A percentile compares a stretch with the other conserved stretches of the same genome.
phyloP scores from a whole-genome alignment of 2,888 invertebrate species.

The Orthosia gracilis region DNA sequence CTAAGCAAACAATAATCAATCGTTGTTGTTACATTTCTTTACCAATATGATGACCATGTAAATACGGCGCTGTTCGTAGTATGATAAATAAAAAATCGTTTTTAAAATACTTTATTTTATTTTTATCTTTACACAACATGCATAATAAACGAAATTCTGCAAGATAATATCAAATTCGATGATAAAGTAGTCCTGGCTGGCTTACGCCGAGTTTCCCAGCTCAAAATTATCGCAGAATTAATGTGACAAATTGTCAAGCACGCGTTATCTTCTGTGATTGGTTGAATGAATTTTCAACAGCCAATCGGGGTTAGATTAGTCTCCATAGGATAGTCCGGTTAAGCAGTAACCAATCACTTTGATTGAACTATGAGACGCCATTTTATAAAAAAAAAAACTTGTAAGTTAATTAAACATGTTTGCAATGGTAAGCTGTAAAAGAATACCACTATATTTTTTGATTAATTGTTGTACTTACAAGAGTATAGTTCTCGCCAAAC shows the following conservation, averaged over 20 bases:
- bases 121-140: conserved; percentile 57
- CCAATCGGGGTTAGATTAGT: too few relatives aligned
- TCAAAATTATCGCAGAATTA: too few relatives aligned
- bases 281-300: too few relatives aligned
- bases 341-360: too few relatives aligned
- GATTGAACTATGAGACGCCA: too few relatives aligned
- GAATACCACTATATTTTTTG: conserved; percentile 37
- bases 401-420: conserved; percentile 21
- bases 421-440: conserved; percentile 50
- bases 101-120: conserved; percentile 83
- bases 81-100: conserved; percentile 89
- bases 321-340: too few relatives aligned
- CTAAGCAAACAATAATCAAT: conserved; percentile 87
- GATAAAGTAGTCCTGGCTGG: conserved; percentile 8
- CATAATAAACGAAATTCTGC: conserved; percentile 13
- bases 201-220: too few relatives aligned
- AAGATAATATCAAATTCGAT: conserved; percentile 20
- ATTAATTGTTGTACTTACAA: conserved; percentile 34
- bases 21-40: conserved; percentile 91
- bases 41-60: conserved; percentile 90
- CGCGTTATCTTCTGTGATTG: too few relatives aligned
- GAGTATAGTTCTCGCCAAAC: too few relatives aligned
- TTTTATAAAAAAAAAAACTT: too few relatives aligned
- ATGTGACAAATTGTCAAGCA: too few relatives aligned
- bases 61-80: conserved; percentile 91